Evolutionary conservation across 1,140 invertebrate genomes (phyloP).

Genomic region (Heliconius himera): DNA sequence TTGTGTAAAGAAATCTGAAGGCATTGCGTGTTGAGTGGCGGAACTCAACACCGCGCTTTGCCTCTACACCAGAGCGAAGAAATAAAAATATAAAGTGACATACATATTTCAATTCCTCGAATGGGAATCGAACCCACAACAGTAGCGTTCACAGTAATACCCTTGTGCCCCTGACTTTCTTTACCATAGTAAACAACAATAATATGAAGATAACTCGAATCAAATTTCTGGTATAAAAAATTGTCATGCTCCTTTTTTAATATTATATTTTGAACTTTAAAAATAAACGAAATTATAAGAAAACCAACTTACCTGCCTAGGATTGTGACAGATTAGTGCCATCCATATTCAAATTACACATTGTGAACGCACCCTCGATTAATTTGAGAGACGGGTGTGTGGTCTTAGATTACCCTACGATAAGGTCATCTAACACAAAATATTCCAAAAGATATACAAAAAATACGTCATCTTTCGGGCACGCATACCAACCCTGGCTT

Average conservation of each 20-base stretch:
- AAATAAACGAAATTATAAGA: not conserved
- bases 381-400: slow-evolving; percentile 47
- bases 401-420: slow-evolving; percentile 55
- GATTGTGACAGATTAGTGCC: slow-evolving; percentile 7
- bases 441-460: slow-evolving; percentile 22
- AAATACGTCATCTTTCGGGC: slow-evolving; percentile 18
- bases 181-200: no score
- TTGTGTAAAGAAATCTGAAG: no score
- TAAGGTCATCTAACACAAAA: slow-evolving; percentile 50
- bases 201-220: no score
- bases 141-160: no score
- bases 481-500: slow-evolving; percentile 33
- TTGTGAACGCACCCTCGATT: slow-evolving; percentile 23
- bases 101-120: no score
- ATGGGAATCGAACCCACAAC: no score
- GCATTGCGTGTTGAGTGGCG: no score
- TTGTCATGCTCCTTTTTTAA: no score
- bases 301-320: not conserved
- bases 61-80: no score
- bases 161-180: no score
- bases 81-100: no score
- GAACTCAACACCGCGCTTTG: no score
- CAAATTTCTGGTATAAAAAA: not conserved
- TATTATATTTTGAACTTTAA: not conserved
- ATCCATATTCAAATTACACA: slow-evolving; percentile 30